Percentiles rank a stretch among this genome's conserved stretches.
Conservation (phyloP, 1,140 invertebrate species). For the Eubasilissa regina region DNA sequence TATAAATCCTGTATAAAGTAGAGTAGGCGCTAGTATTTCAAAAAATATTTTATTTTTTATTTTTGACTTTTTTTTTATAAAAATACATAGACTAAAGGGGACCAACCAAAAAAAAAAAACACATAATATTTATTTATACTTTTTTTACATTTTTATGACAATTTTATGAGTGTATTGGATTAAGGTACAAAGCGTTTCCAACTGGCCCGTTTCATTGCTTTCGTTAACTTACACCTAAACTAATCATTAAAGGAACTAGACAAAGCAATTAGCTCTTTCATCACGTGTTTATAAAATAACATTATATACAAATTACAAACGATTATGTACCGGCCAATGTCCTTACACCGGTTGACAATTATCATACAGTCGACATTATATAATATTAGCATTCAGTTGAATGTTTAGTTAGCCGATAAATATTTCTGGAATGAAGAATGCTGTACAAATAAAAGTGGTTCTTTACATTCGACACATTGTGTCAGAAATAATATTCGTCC, state of each 20-base stretch:
- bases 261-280: slow-evolving; percentile 50
- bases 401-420: not conserved
- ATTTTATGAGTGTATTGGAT: too few species aligned
- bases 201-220: slow-evolving; percentile 42
- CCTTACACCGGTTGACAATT: too few species aligned
- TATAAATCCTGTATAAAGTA: too few species aligned
- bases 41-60: too few species aligned
- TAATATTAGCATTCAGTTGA: not conserved
- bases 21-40: too few species aligned
- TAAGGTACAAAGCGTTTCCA: slow-evolving; percentile 42
- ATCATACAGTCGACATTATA: too few species aligned
- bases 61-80: too few species aligned
- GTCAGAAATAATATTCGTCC: too few species aligned
- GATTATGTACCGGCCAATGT: slow-evolving; percentile 58
- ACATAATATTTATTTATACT: too few species aligned
- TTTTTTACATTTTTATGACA: too few species aligned
- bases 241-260: slow-evolving; percentile 56
- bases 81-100: too few species aligned
- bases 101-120: too few species aligned
- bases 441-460: not conserved
- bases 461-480: not conserved
- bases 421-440: slow-evolving; percentile 3
- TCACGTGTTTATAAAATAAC: slow-evolving; percentile 49
- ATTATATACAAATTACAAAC: slow-evolving; percentile 32
- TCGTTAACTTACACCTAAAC: not conserved